phyloP scores from a whole-genome alignment of 2,888 invertebrate species.

The Dorcus hopei region DNA sequence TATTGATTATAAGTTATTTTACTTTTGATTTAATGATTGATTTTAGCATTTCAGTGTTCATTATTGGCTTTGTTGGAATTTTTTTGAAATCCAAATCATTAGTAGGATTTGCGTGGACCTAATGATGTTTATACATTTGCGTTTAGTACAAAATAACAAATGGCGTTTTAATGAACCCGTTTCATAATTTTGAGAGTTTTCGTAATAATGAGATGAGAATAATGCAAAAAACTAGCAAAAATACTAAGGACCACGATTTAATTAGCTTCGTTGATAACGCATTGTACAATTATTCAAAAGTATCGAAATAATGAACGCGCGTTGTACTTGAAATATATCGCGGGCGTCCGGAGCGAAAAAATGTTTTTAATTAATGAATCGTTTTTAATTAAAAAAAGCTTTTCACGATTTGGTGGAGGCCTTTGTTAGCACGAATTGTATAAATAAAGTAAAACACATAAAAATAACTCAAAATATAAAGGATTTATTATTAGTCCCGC shows the following conservation, averaged over 20 bases:
- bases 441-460: constrained; percentile 23
- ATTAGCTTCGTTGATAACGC: constrained; percentile 18
- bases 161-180: too few species aligned
- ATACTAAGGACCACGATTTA: constrained; percentile 4
- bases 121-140: too few species aligned
- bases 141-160: too few species aligned
- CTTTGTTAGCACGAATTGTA: constrained; percentile 21
- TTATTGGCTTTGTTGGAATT: too few species aligned
- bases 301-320: constrained; percentile 7
- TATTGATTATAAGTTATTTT: too few species aligned
- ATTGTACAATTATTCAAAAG: constrained; percentile 17
- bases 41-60: too few species aligned
- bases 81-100: too few species aligned
- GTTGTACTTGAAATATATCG: not conserved
- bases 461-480: constrained; percentile 17
- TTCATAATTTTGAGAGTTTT: too few species aligned
- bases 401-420: constrained; percentile 23
- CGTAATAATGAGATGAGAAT: too few species aligned
- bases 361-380: constrained; percentile 30
- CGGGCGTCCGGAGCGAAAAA: constrained; percentile 11
- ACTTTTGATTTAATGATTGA: too few species aligned
- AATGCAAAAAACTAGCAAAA: too few species aligned
- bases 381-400: constrained; percentile 28
- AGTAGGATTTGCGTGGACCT: too few species aligned
- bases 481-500: constrained; percentile 16